Evolutionary conservation across 2,797 vertebrate genomes (phyloP).

Genomic region (Florisuga fusca): DNA sequence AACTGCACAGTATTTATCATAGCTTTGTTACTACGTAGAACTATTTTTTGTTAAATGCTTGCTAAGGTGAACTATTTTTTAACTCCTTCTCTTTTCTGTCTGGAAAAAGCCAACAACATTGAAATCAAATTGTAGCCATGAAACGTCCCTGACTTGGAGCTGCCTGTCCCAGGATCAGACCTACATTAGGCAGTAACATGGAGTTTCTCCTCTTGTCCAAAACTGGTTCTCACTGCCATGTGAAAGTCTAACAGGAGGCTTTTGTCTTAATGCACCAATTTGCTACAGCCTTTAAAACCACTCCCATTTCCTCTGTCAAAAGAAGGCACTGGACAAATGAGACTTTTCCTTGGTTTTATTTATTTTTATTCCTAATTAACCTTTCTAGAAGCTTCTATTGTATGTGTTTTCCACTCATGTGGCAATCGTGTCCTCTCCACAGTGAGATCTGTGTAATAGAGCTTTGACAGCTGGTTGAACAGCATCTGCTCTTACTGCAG

Average conservation of each 20-base stretch:
- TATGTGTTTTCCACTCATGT: accelerated
- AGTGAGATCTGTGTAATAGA: accelerated
- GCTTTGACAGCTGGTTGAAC: background rate
- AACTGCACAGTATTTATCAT: conserved; percentile 66
- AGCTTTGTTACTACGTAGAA: conserved; percentile 60
- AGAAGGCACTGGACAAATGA: background rate
- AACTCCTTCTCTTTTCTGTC: conserved; percentile 4
- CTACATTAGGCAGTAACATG: background rate
- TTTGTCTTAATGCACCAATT: background rate
- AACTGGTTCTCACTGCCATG: background rate
- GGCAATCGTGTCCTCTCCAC: background rate
- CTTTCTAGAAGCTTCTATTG: background rate
- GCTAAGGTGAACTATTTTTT: conserved; percentile 52
- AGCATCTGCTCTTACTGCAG: background rate
- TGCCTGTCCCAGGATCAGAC: background rate
- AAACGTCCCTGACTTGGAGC: background rate
- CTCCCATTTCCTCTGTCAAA: background rate
- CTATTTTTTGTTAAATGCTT: conserved; percentile 47
- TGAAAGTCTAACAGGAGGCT: background rate
- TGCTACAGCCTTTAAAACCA: background rate
- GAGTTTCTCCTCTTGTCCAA: background rate
- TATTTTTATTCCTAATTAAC: background rate
- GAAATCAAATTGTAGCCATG: conserved; percentile 3
- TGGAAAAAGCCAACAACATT: conserved; percentile 19
- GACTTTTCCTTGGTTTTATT: background rate